Base-by-base conservation (phyloP, 2,797 vertebrate genomes). In the Neosalanx taihuensis region DNA sequence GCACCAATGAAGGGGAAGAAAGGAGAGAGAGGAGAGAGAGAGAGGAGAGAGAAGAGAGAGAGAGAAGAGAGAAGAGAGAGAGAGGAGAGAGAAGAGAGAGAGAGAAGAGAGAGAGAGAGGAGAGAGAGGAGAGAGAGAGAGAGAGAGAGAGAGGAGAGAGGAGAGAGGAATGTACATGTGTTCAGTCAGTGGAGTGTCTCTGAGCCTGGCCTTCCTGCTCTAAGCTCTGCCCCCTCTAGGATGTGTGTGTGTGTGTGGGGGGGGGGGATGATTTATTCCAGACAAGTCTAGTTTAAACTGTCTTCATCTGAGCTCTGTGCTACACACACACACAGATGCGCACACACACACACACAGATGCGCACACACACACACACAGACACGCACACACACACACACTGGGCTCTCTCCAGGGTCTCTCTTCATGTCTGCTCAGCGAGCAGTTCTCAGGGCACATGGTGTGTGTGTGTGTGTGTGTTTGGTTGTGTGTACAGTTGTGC, bases 171-270 rank as follows among this genome's bases (percentile, higher is more conserved):
- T 70, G 73, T 78, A 71, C 64, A 70, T 30, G 69, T 59, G 67
- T 33, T 61, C 76, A 69, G 79, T 76, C 68, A 67, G 9, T 71
- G 30, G 79, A 73, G 68, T 76, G 57, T 82, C 63, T 68, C 68
- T 73, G 71, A 83, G 75, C 75, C 71, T 73, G 65, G 49, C 70
- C 72, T 74, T 82, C 75, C 79, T 84, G 72, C 76, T 74, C 64
- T 83, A 65, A 64, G 60, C 31, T 17, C 70, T 56, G 35, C 17
- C 51, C 20, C 31, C 31, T 2, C 17, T 5, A 33, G 26, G 62
- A n/a, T 35, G 51, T 69, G 61, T 71, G 68, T 41, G 1, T 30
- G 67, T 46, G 67, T 64, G 64, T 62, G 67, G 60, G 35, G 51
- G n/a, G 35, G 6, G 37, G 33, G 30, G 20, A 23, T 20, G 65